Evolutionary conservation across 2,888 invertebrate species (phyloP).

Genomic region (Drosophila mulleri): DNA sequence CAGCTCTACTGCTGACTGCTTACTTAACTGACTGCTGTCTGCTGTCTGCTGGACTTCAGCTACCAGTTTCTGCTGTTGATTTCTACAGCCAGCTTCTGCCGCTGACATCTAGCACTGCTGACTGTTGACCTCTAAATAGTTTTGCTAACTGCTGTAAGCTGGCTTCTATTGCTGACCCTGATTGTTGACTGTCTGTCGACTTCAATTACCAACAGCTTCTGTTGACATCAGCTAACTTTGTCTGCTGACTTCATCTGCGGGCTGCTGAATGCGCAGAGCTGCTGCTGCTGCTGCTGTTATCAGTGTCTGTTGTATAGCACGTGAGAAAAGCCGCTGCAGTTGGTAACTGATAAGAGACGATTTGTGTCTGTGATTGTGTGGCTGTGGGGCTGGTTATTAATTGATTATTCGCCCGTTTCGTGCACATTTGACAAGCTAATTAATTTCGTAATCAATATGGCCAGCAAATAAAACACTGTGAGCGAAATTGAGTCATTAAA

Average conservation of each 20-base stretch:
- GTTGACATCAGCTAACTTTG: background rate
- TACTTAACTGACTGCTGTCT: no score
- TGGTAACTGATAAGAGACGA: slow-evolving; percentile 35
- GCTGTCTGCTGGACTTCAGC: background rate
- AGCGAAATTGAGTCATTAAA: slow-evolving; percentile 71
- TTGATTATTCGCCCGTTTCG: slow-evolving; percentile 38
- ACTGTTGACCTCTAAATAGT: background rate
- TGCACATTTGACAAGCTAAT: slow-evolving; percentile 66
- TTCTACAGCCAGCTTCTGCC: background rate
- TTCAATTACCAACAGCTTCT: background rate
- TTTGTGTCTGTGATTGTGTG: slow-evolving; percentile 3
- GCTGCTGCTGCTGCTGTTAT: slow-evolving; percentile 18
- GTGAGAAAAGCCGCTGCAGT: slow-evolving; percentile 40
- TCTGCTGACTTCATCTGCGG: background rate
- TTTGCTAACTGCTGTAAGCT: background rate
- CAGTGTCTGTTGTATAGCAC: slow-evolving; percentile 34
- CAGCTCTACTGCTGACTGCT: background rate
- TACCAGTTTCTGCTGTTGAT: background rate
- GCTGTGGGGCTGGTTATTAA: slow-evolving; percentile 21
- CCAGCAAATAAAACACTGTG: slow-evolving; percentile 52
- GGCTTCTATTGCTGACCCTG: background rate
- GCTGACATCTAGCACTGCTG: background rate
- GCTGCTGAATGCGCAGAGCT: background rate
- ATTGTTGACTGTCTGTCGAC: background rate
- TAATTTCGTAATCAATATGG: slow-evolving; percentile 73